phyloP scores from a whole-genome alignment of 2,888 invertebrate genomes.

The Trachelus stipa region DNA sequence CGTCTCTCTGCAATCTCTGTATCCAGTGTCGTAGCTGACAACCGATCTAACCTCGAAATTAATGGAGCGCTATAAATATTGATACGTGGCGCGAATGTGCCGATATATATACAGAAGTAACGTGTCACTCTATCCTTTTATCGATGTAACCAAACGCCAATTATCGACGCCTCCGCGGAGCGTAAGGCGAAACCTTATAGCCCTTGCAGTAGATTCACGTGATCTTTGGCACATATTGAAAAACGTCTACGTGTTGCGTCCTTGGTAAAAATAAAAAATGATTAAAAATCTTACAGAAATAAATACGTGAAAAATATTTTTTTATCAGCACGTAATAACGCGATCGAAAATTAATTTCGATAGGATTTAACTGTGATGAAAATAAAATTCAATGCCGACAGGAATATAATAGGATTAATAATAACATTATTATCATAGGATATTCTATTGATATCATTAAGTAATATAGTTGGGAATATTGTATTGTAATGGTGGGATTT shows the following conservation, averaged over 20 bases:
- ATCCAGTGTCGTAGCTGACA: not conserved
- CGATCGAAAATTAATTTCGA: too few species aligned
- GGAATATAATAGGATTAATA: not conserved
- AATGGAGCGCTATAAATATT: conserved; percentile 58
- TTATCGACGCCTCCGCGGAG: conserved; percentile 59
- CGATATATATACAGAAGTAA: conserved; percentile 43
- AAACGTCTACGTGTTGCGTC: not conserved
- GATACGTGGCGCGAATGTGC: conserved; percentile 45
- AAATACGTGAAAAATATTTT: not conserved
- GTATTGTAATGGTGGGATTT: not conserved
- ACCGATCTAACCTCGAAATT: conserved; percentile 24
- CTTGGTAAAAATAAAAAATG: not conserved
- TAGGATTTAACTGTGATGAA: not conserved
- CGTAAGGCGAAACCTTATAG: conserved; percentile 54
- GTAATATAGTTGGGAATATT: not conserved
- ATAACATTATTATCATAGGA: not conserved
- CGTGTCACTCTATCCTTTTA: conserved; percentile 51
- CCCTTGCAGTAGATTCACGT: not conserved
- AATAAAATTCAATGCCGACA: not conserved
- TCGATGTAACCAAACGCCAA: conserved; percentile 63
- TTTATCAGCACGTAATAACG: too few species aligned
- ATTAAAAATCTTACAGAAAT: not conserved
- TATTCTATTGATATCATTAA: not conserved
- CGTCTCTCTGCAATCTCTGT: not conserved
- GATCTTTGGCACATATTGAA: not conserved